These are phyloP conservation scores for Asobara japonica DNA, from an alignment of 1,140 invertebrate species.

Conservation along the genomic window DNA sequence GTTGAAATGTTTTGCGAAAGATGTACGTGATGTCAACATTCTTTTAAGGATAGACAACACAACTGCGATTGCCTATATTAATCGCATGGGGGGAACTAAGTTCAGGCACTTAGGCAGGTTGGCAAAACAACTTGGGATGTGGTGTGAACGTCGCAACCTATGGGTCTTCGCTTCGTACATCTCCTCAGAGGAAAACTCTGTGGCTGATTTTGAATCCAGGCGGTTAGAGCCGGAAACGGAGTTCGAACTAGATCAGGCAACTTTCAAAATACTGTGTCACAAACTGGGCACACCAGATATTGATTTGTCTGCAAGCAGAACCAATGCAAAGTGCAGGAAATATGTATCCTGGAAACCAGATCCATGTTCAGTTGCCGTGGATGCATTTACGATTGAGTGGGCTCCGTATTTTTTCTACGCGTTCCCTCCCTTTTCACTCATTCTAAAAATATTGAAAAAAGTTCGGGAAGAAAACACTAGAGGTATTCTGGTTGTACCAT, in stretches of 20 bases:
- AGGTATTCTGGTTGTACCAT: constrained; percentile 45
- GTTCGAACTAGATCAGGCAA: neutral
- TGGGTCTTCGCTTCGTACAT: constrained; percentile 7
- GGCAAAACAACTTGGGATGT: neutral
- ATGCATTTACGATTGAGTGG: constrained; percentile 18
- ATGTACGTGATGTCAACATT: neutral
- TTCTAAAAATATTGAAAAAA: constrained; percentile 39
- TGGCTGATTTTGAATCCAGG: neutral
- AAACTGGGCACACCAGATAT: neutral
- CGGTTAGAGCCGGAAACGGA: neutral
- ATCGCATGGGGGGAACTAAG: constrained; percentile 4
- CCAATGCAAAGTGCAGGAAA: neutral
- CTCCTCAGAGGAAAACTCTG: constrained; percentile 1
- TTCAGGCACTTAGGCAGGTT: neutral
- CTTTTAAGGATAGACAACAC: constrained; percentile 16
- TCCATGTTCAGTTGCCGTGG: neutral
- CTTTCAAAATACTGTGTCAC: neutral
- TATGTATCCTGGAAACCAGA: neutral
- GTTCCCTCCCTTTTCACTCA: constrained; percentile 48
- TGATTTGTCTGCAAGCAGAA: neutral
- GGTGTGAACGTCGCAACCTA: neutral
- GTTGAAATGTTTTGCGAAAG: constrained; percentile 5
- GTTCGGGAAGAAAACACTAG: constrained; percentile 40
- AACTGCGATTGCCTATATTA: constrained; percentile 20
- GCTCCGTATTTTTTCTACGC: constrained; percentile 36